Evolutionary conservation across 1,140 invertebrate genomes (phyloP).

Genomic region (Agraylea sexmaculata): DNA sequence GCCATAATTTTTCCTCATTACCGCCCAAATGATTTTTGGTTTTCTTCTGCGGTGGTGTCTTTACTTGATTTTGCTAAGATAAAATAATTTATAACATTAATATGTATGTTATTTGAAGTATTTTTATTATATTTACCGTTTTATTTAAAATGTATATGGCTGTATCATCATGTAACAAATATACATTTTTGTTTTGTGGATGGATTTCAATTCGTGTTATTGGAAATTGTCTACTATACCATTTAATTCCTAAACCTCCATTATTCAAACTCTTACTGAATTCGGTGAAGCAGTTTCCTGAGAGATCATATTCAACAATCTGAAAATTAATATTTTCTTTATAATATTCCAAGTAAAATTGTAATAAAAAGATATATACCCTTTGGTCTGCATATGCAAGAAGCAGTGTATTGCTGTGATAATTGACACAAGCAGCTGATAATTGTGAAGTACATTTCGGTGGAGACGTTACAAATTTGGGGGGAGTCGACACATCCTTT

Average conservation of each 20-base stretch:
- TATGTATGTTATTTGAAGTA: neutral
- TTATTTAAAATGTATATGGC: conserved; percentile 18
- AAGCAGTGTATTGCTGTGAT: conserved; percentile 41
- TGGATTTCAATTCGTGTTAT: conserved; percentile 13
- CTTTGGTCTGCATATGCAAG: conserved; percentile 61
- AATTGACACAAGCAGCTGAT: conserved; percentile 53
- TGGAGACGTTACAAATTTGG: conserved; percentile 36
- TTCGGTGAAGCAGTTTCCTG: conserved; percentile 40
- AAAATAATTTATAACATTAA: neutral
- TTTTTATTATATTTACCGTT: neutral
- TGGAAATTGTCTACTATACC: conserved; percentile 12
- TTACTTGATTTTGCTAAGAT: conserved; percentile 1
- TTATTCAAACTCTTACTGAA: conserved; percentile 22
- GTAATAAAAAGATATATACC: conserved; percentile 31
- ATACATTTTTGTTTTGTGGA: conserved; percentile 9
- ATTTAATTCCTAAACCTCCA: conserved; percentile 6
- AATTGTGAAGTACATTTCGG: conserved; percentile 53
- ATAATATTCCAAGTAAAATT: conserved; percentile 6
- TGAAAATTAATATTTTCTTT: conserved; percentile 28
- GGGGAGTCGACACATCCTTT: conserved; percentile 31
- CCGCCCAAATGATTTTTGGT: conserved; percentile 9
- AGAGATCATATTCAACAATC: conserved; percentile 58
- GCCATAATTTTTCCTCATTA: conserved; percentile 17
- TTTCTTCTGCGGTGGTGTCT: conserved; percentile 7
- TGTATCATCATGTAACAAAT: conserved; percentile 16